Percentiles rank a stretch among this genome's conserved stretches.
phyloP scores from a whole-genome alignment of 2,113 vertebrate species.

The Eubucco bourcierii region DNA sequence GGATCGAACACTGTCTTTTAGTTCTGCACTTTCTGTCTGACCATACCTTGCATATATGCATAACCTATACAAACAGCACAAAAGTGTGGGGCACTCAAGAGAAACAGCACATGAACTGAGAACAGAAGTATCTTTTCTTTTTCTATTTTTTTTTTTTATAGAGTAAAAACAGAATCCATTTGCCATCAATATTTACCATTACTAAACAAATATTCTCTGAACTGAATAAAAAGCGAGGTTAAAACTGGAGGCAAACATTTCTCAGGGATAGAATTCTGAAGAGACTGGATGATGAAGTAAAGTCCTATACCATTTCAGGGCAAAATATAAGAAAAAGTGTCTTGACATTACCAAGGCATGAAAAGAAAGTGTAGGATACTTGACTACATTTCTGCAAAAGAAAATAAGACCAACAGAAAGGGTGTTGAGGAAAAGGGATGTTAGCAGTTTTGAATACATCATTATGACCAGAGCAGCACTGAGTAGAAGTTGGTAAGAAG shows the following conservation, averaged over 20 bases:
- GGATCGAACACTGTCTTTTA: neutral
- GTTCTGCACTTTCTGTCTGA: neutral
- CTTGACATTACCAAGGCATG: neutral
- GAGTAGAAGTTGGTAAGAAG: neutral
- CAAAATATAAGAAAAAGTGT: neutral
- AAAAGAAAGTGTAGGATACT: neutral
- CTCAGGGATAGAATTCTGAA: neutral
- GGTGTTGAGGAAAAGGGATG: neutral
- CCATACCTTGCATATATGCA: neutral
- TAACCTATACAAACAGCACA: neutral
- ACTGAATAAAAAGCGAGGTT: neutral
- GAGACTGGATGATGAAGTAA: neutral
- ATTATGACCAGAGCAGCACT: neutral
- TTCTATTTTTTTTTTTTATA: neutral
- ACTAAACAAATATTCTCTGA: neutral
- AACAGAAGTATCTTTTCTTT: neutral
- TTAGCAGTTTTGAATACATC: neutral
- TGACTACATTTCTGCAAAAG: neutral
- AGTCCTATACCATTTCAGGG: neutral
- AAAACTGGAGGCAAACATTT: neutral
- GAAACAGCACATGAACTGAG: neutral
- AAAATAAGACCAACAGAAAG: neutral
- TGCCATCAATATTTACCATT: neutral
- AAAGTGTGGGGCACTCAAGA: neutral
- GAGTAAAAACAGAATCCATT: neutral